Conservation (phyloP, 1,140 invertebrate species). For the Heliothis virescens region DNA sequence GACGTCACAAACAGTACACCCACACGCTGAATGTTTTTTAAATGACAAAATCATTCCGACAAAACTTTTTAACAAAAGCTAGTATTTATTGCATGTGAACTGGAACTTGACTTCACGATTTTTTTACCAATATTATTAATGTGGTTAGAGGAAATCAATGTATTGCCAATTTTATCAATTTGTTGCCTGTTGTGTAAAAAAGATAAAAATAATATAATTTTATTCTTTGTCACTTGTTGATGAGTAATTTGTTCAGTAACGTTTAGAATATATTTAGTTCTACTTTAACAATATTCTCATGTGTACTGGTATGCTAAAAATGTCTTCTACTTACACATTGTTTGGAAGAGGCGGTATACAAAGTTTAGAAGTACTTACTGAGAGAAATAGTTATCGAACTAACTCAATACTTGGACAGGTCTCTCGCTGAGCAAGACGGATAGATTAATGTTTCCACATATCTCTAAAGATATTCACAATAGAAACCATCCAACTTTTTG, state of each 20-base stretch:
- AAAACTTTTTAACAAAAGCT: slow-evolving; percentile 1
- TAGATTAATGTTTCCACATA: slow-evolving; percentile 46
- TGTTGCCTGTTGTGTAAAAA: background rate
- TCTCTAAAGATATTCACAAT: slow-evolving; percentile 39
- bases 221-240: background rate
- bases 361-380: slow-evolving; percentile 35
- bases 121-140: background rate
- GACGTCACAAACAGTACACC: slow-evolving; percentile 55
- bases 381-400: slow-evolving; percentile 38
- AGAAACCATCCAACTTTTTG: slow-evolving; percentile 12
- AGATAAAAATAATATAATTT: background rate
- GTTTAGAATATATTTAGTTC: background rate
- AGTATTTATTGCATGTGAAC: background rate
- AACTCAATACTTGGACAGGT: slow-evolving; percentile 45
- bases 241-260: background rate
- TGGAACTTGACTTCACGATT: background rate
- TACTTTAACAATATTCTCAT: background rate
- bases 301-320: background rate
- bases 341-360: background rate
- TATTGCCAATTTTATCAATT: background rate
- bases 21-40: slow-evolving; percentile 45
- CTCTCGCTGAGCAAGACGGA: slow-evolving; percentile 33
- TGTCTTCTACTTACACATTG: slow-evolving; percentile 2
- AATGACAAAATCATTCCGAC: slow-evolving; percentile 18
- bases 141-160: background rate